phyloP scores from a whole-genome alignment of 2,797 vertebrate genomes.

The Gila robusta region DNA sequence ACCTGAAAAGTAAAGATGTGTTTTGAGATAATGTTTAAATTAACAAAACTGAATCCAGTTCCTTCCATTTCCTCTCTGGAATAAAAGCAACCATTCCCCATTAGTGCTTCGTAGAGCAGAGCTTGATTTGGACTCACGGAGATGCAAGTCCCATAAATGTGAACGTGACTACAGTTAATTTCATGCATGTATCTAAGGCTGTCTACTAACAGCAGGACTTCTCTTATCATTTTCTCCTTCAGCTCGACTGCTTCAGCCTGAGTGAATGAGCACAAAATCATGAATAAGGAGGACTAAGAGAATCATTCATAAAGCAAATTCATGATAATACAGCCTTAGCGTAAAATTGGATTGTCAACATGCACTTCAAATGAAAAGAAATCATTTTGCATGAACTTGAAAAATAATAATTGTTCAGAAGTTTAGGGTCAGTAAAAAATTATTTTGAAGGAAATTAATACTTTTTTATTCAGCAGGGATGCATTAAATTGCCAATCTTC shows the following conservation, averaged over 20 bases:
- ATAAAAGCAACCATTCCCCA: neutral
- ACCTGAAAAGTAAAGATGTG: neutral
- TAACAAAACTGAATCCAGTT: neutral
- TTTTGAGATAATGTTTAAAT: constrained; percentile 10
- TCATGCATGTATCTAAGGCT: constrained; percentile 1
- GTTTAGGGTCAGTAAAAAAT: neutral
- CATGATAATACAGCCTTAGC: neutral
- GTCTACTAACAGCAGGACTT: constrained; percentile 14
- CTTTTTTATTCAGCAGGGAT: too few relatives aligned
- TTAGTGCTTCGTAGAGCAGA: constrained; percentile 15
- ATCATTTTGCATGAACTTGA: neutral
- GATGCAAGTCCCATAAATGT: neutral
- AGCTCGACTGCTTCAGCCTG: neutral
- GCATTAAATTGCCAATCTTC: neutral
- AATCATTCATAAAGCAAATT: constrained; percentile 31
- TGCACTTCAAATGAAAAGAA: neutral
- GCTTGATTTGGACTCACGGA: neutral
- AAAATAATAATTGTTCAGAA: neutral
- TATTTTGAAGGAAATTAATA: too few relatives aligned
- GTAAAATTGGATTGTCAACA: neutral
- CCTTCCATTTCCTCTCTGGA: neutral
- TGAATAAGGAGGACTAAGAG: neutral
- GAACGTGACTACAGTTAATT: constrained; percentile 30
- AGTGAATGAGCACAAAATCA: constrained; percentile 22
- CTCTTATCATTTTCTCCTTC: constrained; percentile 12